Evolutionary conservation across 2,113 vertebrate species (phyloP), one percentile per base, ranked within the genome.

Genomic region (Esox niger): DNA sequence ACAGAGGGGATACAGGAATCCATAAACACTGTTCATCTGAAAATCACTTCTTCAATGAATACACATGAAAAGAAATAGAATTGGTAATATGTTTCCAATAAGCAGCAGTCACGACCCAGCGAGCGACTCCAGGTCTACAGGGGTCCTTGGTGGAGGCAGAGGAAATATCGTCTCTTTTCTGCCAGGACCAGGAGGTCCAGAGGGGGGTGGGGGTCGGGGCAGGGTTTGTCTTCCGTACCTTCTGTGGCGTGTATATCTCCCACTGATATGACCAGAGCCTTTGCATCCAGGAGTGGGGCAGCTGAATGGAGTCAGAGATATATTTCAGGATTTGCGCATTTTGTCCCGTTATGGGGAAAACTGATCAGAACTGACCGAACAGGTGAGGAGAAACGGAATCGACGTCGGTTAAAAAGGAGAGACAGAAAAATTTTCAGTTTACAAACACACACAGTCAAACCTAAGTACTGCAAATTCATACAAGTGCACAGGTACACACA

Each of bases 241-340:
- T 89, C 96, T 93, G 88, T 98, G 96, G 76, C 96, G 92, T 76
- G 96, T 94, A 77, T 98, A 97, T 91, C 96, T 97, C 81, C 95
- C 95, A 89, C 96, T 95, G 84, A 94, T 92, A 71, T 98, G 97
- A 86, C 97, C 97, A 31, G 93, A 94, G 91, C 96, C 96, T 0
- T 95, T 93, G 87, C 97, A 98, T 91, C 96, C 97, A 73, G 95
- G 96, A 71, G 95, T 98, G 73, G 97, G 96, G 86, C 97, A 98
- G 93, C 97, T 98, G 88, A 77, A 81, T 84, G 84, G 79, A 72
- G 82, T 49, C n/a, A 52, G 1, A 43, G 38, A 43, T 58, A 27
- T 13, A 26, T 80, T 23, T 88, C 35, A 43, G 80, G 87, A 79
- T 73, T 78, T 71, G 83, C 80, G 84, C 78, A 79, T 80, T 81